A percentile compares a stretch with the other conserved stretches of the same genome.
phyloP scores from a whole-genome alignment of 2,888 invertebrate species.

The Tetranychus piercei region DNA sequence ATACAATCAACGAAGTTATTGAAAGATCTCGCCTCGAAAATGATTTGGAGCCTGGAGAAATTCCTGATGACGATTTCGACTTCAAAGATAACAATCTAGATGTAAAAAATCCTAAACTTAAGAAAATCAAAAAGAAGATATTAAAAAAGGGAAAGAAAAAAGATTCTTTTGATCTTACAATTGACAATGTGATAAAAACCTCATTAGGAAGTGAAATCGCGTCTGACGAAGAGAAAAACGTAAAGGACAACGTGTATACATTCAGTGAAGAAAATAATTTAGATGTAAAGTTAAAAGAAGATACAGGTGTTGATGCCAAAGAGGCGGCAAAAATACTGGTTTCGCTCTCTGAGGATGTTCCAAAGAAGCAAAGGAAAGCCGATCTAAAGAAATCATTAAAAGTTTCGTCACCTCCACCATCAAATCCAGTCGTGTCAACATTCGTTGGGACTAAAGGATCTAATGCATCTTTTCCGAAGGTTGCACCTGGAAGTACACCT shows the following conservation, averaged over 20 bases:
- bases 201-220: background rate
- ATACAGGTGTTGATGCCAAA: slow-evolving; percentile 8
- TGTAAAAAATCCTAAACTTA: slow-evolving; percentile 19
- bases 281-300: background rate
- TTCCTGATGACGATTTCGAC: background rate
- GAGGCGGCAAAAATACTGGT: slow-evolving; percentile 13
- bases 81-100: slow-evolving; percentile 10
- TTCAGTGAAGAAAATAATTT: slow-evolving; percentile 2
- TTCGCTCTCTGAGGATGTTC: slow-evolving; percentile 9
- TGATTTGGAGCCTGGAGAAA: slow-evolving; percentile 16
- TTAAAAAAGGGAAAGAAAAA: background rate
- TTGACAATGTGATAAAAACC: slow-evolving; percentile 21
- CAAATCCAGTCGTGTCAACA: background rate
- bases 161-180: slow-evolving; percentile 24
- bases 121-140: slow-evolving; percentile 12
- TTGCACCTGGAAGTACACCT: slow-evolving; percentile 2
- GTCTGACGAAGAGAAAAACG: background rate
- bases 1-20: slow-evolving; percentile 20
- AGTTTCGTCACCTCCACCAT: background rate
- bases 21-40: slow-evolving; percentile 21
- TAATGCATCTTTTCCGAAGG: slow-evolving; percentile 1
- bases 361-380: background rate
- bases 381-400: background rate
- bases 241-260: background rate
- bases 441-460: background rate